Percentiles rank a stretch among this genome's conserved stretches.
Conservation (phyloP, 2,888 invertebrate genomes). For the Myopa testacea region DNA sequence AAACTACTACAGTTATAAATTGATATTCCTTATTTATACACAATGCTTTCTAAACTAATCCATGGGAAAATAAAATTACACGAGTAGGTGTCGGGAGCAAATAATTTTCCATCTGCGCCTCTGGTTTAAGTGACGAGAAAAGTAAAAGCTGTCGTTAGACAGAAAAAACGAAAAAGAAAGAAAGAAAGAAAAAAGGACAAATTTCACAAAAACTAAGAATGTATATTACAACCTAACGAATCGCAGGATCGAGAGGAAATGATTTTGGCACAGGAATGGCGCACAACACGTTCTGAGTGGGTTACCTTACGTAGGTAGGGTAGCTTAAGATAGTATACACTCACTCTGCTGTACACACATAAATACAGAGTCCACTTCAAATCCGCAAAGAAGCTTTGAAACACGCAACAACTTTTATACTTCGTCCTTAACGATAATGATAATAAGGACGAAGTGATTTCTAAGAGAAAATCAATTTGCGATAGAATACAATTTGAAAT, state of each 20-base stretch:
- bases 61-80: no score
- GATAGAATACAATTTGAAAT: no score
- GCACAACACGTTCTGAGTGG: background rate
- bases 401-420: no score
- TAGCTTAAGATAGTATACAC: background rate
- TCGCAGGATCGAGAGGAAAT: slow-evolving; percentile 29
- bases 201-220: slow-evolving; percentile 19
- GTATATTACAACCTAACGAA: slow-evolving; percentile 27
- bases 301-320: background rate
- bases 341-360: no score
- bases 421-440: no score
- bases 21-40: no score
- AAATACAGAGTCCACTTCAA: background rate
- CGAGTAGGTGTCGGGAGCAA: no score
- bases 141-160: no score
- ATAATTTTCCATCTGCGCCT: background rate
- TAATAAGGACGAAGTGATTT: no score
- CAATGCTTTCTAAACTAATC: no score
- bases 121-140: background rate
- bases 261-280: slow-evolving; percentile 27
- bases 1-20: no score
- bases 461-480: no score
- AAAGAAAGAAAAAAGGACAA: background rate
- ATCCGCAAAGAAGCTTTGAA: slow-evolving; percentile 6
- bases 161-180: background rate